phyloP scores from a whole-genome alignment of 2,797 vertebrate species.

The Ptychobarbus kaznakovi region DNA sequence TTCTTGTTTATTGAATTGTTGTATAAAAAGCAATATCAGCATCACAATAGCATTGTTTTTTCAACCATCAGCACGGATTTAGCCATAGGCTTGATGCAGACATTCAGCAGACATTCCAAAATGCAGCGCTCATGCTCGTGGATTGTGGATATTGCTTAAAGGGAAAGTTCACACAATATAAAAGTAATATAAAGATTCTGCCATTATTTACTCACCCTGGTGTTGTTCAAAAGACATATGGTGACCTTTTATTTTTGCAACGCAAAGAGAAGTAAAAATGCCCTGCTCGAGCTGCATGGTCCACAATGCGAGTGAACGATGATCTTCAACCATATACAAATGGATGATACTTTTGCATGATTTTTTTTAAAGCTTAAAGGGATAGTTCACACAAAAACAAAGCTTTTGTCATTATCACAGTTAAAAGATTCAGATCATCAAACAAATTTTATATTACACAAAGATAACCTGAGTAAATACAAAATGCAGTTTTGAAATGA shows the following conservation, averaged over 20 bases:
- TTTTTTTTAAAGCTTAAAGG: not conserved
- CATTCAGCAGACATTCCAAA: not conserved
- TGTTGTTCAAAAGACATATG: not conserved
- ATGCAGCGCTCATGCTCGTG: not conserved
- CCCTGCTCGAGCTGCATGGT: not conserved
- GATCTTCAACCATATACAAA: not conserved
- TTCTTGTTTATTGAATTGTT: not conserved
- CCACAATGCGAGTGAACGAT: not conserved
- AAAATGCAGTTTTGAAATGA: too few relatives aligned
- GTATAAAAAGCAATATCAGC: not conserved
- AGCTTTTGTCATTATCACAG: too few relatives aligned
- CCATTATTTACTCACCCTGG: not conserved
- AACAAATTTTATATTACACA: too few relatives aligned
- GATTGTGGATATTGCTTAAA: not conserved
- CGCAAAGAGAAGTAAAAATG: not conserved
- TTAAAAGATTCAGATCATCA: too few relatives aligned
- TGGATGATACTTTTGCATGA: not conserved
- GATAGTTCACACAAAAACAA: too few relatives aligned
- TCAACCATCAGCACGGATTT: not conserved
- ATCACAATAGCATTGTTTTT: accelerated
- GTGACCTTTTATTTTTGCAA: not conserved
- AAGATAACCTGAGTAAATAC: too few relatives aligned
- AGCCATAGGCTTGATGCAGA: not conserved
- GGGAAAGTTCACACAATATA: not conserved
- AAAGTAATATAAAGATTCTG: not conserved